Evolutionary conservation across 2,888 invertebrate genomes (phyloP).

Genomic region (Allacma fusca): DNA sequence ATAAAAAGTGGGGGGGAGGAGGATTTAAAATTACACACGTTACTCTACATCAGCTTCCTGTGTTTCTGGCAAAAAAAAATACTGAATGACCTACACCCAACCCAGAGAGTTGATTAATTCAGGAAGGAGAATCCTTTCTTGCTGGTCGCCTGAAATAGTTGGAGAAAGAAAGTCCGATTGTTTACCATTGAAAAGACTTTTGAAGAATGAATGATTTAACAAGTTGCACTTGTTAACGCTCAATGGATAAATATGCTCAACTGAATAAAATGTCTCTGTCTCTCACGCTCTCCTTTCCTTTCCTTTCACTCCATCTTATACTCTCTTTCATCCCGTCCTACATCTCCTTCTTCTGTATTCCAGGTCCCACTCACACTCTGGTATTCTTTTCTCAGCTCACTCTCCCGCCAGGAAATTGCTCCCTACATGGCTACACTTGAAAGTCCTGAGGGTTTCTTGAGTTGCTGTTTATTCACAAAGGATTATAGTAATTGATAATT

Average conservation of each 20-base stretch:
- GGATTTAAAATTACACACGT: too few relatives aligned
- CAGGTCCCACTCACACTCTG: background rate
- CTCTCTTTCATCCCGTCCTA: background rate
- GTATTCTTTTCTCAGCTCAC: background rate
- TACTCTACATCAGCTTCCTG: too few relatives aligned
- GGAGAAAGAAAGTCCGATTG: background rate
- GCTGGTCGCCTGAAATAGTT: background rate
- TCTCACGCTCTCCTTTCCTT: background rate
- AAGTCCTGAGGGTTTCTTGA: background rate
- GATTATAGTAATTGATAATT: background rate
- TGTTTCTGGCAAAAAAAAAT: too few relatives aligned
- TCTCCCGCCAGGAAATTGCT: background rate
- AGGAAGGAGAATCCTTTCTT: too few relatives aligned
- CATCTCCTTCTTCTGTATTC: background rate
- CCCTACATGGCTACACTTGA: background rate
- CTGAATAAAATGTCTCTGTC: background rate
- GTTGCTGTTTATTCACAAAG: background rate
- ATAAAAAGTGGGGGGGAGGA: too few relatives aligned
- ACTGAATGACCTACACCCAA: too few relatives aligned
- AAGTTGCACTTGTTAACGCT: slow-evolving; percentile 16
- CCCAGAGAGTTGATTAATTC: too few relatives aligned
- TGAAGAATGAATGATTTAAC: background rate
- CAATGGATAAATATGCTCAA: background rate
- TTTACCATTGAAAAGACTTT: background rate
- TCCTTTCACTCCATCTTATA: background rate